Evolutionary conservation across 2,888 invertebrate species (phyloP).

Genomic region (Nomada lathburiana): DNA sequence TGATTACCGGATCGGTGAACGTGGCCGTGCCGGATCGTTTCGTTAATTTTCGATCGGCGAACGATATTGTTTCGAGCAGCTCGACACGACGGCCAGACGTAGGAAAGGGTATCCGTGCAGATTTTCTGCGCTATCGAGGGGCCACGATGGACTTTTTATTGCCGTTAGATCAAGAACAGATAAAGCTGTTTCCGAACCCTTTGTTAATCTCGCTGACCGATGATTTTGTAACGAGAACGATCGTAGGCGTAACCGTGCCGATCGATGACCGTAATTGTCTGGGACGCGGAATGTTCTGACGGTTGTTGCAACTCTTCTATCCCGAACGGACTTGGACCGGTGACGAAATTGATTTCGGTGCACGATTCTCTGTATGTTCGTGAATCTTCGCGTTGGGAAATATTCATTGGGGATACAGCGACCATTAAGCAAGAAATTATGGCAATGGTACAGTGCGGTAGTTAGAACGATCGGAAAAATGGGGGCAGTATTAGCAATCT

Average conservation of each 20-base stretch:
- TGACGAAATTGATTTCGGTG: constrained; percentile 59
- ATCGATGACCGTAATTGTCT: constrained; percentile 72
- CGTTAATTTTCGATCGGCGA: constrained; percentile 49
- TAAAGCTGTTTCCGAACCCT: constrained; percentile 65
- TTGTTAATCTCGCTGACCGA: constrained; percentile 68
- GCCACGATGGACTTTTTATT: constrained; percentile 51
- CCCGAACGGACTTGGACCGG: constrained; percentile 22
- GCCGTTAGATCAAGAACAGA: constrained; percentile 62
- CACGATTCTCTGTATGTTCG: not conserved
- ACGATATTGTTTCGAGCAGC: constrained; percentile 40
- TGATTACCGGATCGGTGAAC: constrained; percentile 33
- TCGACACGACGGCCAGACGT: constrained; percentile 11
- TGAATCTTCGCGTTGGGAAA: constrained; percentile 39
- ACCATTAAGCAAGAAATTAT: not conserved
- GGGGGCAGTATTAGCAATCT: constrained; percentile 14
- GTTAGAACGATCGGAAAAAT: constrained; percentile 6
- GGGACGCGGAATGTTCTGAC: constrained; percentile 64
- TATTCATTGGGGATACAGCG: not conserved
- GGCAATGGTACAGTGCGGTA: not conserved
- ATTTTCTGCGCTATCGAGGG: constrained; percentile 42
- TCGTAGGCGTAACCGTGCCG: constrained; percentile 72
- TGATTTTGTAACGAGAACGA: constrained; percentile 72
- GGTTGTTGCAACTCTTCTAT: constrained; percentile 70
- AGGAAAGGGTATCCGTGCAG: constrained; percentile 25
- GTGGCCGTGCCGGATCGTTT: constrained; percentile 31